phyloP scores from a whole-genome alignment of 2,888 invertebrate species.

The Papilio gigon region DNA sequence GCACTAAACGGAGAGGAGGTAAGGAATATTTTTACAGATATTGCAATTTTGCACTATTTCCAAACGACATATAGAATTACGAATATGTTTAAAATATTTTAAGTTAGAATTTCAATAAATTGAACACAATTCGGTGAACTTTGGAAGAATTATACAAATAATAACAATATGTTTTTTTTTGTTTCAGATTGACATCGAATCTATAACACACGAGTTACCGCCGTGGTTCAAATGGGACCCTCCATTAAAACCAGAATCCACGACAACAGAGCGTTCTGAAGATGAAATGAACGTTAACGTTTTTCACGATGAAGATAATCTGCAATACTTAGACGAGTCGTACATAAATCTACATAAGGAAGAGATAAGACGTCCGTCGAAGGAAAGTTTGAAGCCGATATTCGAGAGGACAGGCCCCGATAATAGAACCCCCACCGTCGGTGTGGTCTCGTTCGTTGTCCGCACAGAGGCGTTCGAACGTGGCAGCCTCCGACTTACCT shows the following conservation, averaged over 20 bases:
- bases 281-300: constrained; percentile 73
- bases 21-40: constrained; percentile 29
- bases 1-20: constrained; percentile 85
- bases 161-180: no score
- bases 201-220: constrained; percentile 69
- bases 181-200: constrained; percentile 72
- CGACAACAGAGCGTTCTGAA: constrained; percentile 70
- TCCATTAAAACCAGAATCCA: constrained; percentile 69
- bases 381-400: constrained; percentile 65
- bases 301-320: constrained; percentile 74
- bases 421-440: constrained; percentile 70
- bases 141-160: no score
- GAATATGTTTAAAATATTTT: no score
- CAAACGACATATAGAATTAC: no score
- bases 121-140: no score
- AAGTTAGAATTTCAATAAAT: no score
- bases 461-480: constrained; percentile 84
- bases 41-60: neutral
- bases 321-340: constrained; percentile 76
- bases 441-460: constrained; percentile 84
- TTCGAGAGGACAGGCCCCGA: constrained; percentile 74
- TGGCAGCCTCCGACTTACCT: constrained; percentile 85
- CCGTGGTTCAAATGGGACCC: constrained; percentile 79
- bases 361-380: constrained; percentile 73
- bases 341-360: constrained; percentile 77